phyloP scores from a whole-genome alignment of 2,888 invertebrate species.

The Orchesellides sinensis region DNA sequence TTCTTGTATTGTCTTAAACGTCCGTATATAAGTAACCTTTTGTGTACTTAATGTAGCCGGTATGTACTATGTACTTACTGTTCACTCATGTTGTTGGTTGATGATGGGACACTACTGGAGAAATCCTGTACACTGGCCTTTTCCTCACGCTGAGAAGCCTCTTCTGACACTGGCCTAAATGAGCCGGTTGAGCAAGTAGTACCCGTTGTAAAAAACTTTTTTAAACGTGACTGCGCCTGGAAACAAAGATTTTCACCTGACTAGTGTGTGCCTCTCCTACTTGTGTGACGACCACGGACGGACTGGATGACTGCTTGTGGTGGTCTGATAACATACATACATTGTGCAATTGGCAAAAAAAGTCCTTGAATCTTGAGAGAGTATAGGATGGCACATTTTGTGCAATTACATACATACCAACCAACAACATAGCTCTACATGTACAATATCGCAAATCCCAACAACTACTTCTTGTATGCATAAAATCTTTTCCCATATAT shows the following conservation, averaged over 20 bases:
- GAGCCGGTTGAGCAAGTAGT: conserved; percentile 69
- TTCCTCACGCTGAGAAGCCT: conserved; percentile 16
- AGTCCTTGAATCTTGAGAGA: conserved; percentile 47
- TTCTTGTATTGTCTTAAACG: too few species aligned
- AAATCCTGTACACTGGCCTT: conserved; percentile 4
- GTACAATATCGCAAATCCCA: background rate
- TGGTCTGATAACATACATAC: conserved; percentile 50
- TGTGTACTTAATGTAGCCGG: background rate
- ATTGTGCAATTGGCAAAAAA: conserved; percentile 45
- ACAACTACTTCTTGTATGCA: too few species aligned
- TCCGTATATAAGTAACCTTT: too few species aligned
- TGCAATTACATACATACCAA: background rate
- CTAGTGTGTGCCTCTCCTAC: conserved; percentile 24
- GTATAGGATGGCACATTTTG: background rate
- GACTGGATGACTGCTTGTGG: conserved; percentile 42
- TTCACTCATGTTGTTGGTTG: conserved; percentile 63
- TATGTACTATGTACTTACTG: conserved; percentile 57
- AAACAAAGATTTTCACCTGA: conserved; percentile 47
- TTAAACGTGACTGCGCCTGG: background rate
- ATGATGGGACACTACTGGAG: conserved; percentile 10
- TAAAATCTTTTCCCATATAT: too few species aligned
- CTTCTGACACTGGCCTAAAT: conserved; percentile 53
- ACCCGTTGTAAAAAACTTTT: conserved; percentile 62
- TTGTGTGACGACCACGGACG: conserved; percentile 42
- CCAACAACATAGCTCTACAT: background rate